Conservation (phyloP, 2,113 vertebrate species). For the Anoplopoma fimbria region DNA sequence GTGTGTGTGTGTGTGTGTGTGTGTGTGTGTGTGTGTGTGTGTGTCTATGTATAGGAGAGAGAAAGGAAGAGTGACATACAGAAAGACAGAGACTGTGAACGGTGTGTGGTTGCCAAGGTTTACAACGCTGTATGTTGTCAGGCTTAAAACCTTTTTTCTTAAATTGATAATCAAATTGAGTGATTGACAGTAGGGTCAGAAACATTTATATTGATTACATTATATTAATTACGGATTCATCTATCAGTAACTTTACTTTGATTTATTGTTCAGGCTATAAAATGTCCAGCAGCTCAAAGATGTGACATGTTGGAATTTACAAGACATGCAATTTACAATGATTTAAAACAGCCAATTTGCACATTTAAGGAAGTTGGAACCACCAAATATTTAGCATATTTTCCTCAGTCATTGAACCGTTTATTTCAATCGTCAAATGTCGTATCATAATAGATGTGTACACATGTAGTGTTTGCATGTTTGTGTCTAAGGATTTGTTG, state of each 20-base stretch:
- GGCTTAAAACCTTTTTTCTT: not conserved
- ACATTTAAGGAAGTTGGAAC: not conserved
- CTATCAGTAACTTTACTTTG: not conserved
- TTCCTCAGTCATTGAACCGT: not conserved
- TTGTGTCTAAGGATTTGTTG: not conserved
- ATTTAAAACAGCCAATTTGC: not conserved
- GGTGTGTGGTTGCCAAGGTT: conserved; percentile 24
- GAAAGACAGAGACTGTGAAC: conserved; percentile 18
- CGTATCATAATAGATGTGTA: not conserved
- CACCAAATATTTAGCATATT: not conserved
- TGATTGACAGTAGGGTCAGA: not conserved
- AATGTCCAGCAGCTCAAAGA: not conserved
- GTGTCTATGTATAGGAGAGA: conserved; percentile 11
- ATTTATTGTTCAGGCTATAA: not conserved
- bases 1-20: not conserved
- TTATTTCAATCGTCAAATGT: not conserved
- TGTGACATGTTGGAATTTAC: not conserved
- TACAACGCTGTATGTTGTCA: not conserved
- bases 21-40: not conserved
- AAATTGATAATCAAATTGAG: not conserved
- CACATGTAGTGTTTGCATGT: not conserved
- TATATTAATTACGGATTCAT: not conserved
- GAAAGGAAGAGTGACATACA: conserved; percentile 3
- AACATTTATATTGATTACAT: not conserved
- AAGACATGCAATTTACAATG: too few species aligned